Base-by-base conservation (phyloP, 2,113 vertebrate species). In the Turdus rufiventris region DNA sequence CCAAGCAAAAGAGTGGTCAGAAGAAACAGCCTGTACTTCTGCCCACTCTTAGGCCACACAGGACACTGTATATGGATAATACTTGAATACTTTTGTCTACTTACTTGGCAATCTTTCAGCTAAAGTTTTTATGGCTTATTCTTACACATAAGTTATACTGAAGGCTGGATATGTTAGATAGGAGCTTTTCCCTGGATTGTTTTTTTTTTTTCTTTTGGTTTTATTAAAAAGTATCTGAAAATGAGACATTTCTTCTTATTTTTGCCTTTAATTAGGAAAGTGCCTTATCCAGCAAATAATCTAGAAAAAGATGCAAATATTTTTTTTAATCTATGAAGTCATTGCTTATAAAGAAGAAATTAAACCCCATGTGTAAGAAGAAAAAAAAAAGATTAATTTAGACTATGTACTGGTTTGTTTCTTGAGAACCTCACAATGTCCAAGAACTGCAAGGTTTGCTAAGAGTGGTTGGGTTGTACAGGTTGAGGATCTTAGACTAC, bases 391-490 rank as follows among this genome's bases (percentile, higher is more conserved):
- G 6, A 4, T 40, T 5, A 6, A 19, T 84, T 89, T 70, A 78
- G 10, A 77, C 8, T 58, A 10, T 19, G 10, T 60, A 43, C 14
- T 33, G 12, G 3, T 20, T 82, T 45, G 6, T 18, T 53, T 31
- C 34, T 73, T 4, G 36, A 26, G 45, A 60, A 43, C 5, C 33
- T 36, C 0, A 0, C 11, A 33, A 14, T 9, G 14, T 33, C 38
- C 36, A 36, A 26, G 14, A 43, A 33, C 58, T 67, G 4, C 1
- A 4, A 43, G 14, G 21, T 3, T 67, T 60, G 60, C 33, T 67
- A 15, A 18, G 36, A 36, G 23, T 86, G 33, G 14, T 28, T 43
- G 62, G 26, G 9, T 51, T 19, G 14, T 42, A 14, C 3, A 1
- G 5, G 8, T 26, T 66, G 34, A 42, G 31, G 34, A 58, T 75